phyloP scores from a whole-genome alignment of 2,888 invertebrate genomes.

The Drosophila kokeensis region DNA sequence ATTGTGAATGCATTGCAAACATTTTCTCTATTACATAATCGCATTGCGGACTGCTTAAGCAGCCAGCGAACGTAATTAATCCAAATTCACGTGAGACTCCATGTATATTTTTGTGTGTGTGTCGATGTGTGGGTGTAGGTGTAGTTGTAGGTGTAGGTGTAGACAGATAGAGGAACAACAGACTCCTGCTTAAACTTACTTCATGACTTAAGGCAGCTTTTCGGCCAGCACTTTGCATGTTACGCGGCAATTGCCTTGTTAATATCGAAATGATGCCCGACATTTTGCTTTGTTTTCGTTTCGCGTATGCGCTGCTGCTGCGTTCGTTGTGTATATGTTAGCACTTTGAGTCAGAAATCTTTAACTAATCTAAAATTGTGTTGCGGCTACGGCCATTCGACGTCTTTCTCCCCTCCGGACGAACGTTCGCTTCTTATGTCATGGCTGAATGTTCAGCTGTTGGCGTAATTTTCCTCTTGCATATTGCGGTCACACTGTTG shows the following conservation, averaged over 20 bases:
- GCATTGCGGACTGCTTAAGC: constrained; percentile 31
- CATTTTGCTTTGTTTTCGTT: constrained; percentile 76
- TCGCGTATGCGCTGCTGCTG: constrained; percentile 38
- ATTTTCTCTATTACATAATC: constrained; percentile 79
- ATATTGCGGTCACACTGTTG: constrained; percentile 47
- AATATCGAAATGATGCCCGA: constrained; percentile 86
- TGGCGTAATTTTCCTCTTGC: constrained; percentile 27
- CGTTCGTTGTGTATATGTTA: constrained; percentile 33
- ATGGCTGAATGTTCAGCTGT: constrained; percentile 50
- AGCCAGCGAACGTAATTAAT: constrained; percentile 12
- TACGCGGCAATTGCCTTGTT: constrained; percentile 85
- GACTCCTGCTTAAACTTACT: constrained; percentile 71
- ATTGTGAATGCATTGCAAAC: constrained; percentile 46
- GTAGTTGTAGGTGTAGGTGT: background rate
- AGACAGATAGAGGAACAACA: background rate
- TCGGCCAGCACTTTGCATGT: constrained; percentile 80
- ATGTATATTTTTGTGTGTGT: background rate
- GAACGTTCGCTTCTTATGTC: constrained; percentile 68
- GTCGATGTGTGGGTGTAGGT: background rate
- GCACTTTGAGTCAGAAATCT: constrained; percentile 55
- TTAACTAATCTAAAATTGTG: constrained; percentile 52
- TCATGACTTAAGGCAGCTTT: constrained; percentile 76
- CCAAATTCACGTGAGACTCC: constrained; percentile 23
- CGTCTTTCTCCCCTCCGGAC: constrained; percentile 63
- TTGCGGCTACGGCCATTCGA: constrained; percentile 59